Evolutionary conservation across 2,888 invertebrate genomes (phyloP).

Genomic region (Chorisops tibialis): DNA sequence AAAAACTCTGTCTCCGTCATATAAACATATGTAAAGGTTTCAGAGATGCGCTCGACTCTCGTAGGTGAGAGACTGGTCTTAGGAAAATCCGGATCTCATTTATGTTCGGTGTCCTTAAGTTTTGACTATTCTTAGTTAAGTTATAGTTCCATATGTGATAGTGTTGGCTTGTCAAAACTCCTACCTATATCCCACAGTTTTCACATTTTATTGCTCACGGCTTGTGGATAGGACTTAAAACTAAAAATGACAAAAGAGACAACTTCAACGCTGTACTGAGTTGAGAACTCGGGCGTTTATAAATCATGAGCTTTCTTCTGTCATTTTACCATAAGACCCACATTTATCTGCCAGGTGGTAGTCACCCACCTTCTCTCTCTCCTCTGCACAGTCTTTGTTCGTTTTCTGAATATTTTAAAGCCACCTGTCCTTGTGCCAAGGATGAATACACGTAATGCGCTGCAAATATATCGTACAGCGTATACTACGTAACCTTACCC

Average conservation of each 20-base stretch:
- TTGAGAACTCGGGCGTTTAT: conserved; percentile 16
- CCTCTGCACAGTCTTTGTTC: conserved; percentile 21
- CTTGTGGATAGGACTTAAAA: conserved; percentile 8
- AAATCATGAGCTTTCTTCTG: conserved; percentile 31
- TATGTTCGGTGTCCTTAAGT: background rate
- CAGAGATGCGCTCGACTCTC: background rate
- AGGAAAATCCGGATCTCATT: background rate
- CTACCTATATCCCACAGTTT: background rate
- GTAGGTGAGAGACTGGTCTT: background rate
- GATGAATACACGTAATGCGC: background rate
- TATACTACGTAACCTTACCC: background rate
- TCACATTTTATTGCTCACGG: conserved; percentile 11
- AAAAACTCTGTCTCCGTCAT: background rate
- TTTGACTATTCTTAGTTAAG: background rate
- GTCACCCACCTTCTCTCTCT: too few species aligned
- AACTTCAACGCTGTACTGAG: conserved; percentile 13
- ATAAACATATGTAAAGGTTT: background rate
- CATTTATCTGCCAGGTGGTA: conserved; percentile 14
- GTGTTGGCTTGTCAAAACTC: background rate
- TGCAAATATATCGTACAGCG: too few species aligned
- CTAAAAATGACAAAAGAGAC: conserved; percentile 25
- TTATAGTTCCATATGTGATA: too few species aligned
- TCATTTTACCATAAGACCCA: conserved; percentile 28
- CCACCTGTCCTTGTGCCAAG: background rate
- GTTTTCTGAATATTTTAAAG: conserved; percentile 28